Evolutionary conservation across 2,888 invertebrate species (phyloP).

Genomic region (Bursaphelenchus okinawaensis): DNA sequence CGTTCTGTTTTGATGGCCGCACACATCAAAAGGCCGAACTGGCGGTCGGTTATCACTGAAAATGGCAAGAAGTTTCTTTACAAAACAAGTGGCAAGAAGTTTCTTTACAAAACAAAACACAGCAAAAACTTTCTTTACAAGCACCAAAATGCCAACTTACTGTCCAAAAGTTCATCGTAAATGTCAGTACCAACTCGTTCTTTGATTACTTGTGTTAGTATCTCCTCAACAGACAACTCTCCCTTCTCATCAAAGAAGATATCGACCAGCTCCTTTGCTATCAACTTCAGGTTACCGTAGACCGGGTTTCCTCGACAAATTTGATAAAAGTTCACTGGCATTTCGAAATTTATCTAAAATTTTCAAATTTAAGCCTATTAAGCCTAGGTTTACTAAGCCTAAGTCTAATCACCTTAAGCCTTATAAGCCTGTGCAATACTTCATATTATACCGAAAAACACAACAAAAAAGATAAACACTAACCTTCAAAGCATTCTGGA

Average conservation of each 20-base stretch:
- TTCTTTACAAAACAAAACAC: background rate
- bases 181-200: background rate
- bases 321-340: background rate
- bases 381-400: too few species aligned
- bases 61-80: background rate
- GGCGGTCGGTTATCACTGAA: constrained; percentile 6
- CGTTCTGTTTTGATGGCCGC: constrained; percentile 4
- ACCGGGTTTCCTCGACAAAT: background rate
- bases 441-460: too few species aligned
- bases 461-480: too few species aligned
- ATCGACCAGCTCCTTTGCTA: background rate
- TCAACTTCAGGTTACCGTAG: background rate
- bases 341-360: too few species aligned
- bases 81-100: background rate
- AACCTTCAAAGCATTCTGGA: background rate
- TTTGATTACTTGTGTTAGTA: background rate
- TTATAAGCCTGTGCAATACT: too few species aligned
- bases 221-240: background rate
- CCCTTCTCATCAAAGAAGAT: background rate
- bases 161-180: background rate
- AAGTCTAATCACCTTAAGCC: too few species aligned
- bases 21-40: constrained; percentile 6
- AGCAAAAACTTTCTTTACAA: background rate
- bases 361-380: too few species aligned
- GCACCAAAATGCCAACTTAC: background rate